Evolutionary conservation across 2,888 invertebrate genomes (phyloP), one percentile per base, ranked within the genome.

Genomic region (Xanthia togata): DNA sequence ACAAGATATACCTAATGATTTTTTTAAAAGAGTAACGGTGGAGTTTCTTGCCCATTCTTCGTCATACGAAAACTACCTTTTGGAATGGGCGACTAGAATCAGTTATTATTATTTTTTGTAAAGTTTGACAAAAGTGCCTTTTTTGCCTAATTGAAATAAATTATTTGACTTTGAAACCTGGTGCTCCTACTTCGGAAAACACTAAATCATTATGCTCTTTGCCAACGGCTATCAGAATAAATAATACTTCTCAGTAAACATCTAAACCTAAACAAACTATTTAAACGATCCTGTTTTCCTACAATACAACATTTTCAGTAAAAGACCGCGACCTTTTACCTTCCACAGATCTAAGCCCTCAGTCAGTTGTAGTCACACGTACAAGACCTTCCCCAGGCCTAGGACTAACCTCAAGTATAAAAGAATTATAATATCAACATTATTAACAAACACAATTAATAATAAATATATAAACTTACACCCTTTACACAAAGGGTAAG

Each of bases 281-380:
- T 69, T 47, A 38, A 38, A 67, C n/a, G 14, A 47, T 26, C 20
- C 57, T 79, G 62, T 79, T 79, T 62, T 62, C 67, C n/a, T 63
- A 55, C 26, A 41, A 65, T 60, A 62, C 41, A 65, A 63, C 62
- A 35, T 23, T 44, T 75, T 60, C 31, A 38, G 1, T 14, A 47
- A 50, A 0, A 67, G 31, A 9, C 20, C 38, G 55, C 53, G 35
- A 79, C 80, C 74, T 70, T 74, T 74, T 60, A 44, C 31, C 26
- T 31, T n/a, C 14, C 14, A 55, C 38, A 53, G 31, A 70, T 60
- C 53, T 79, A 65, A 80, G 55, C 69, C 47, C 41, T 44, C 47
- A 65, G 23, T 44, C 5, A 9, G 0, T 47, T 55, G 41, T 62
- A 50, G 9, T 14, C 26, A 44, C 81, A 80, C 70, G 81, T 57